phyloP scores from a whole-genome alignment of 2,888 invertebrate genomes.

The Agonopterix alstromeriana region DNA sequence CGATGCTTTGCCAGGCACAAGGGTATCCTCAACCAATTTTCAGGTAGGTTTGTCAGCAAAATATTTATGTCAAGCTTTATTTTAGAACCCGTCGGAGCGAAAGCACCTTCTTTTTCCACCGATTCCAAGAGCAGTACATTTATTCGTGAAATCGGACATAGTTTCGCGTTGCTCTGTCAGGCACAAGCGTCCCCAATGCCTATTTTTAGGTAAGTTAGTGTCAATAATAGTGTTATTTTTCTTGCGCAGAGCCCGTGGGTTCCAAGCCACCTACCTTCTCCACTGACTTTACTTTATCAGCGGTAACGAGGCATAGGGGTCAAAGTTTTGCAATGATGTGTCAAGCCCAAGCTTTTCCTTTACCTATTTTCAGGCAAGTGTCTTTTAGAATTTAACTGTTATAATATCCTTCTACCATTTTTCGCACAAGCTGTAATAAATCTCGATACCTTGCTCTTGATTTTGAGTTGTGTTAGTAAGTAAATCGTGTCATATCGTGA shows the following conservation, averaged over 20 bases:
- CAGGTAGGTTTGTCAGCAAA: conserved; percentile 70
- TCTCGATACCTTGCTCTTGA: not conserved
- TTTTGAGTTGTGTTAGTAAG: not conserved
- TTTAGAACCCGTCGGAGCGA: conserved; percentile 79
- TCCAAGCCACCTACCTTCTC: conserved; percentile 78
- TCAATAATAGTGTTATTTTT: conserved; percentile 13
- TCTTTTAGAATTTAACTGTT: not conserved
- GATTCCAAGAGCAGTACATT: conserved; percentile 81
- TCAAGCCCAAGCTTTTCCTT: conserved; percentile 83
- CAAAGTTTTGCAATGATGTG: conserved; percentile 80
- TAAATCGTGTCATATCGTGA: not conserved
- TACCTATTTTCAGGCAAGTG: conserved; percentile 83
- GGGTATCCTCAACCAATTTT: conserved; percentile 80
- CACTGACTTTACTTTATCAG: conserved; percentile 76
- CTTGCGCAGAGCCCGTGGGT: conserved; percentile 40
- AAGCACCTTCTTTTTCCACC: conserved; percentile 78
- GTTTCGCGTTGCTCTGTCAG: conserved; percentile 79
- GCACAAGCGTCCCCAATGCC: conserved; percentile 80
- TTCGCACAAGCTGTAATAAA: not conserved
- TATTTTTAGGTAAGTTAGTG: conserved; percentile 76
- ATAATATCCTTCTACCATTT: not conserved
- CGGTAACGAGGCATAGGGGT: conserved; percentile 73
- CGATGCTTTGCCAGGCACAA: conserved; percentile 75
- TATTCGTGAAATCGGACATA: conserved; percentile 71
- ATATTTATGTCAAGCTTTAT: conserved; percentile 20